Evolutionary conservation across 2,113 vertebrate genomes (phyloP), one percentile per base, ranked within the genome.

Genomic region (Colinus virginianus): DNA sequence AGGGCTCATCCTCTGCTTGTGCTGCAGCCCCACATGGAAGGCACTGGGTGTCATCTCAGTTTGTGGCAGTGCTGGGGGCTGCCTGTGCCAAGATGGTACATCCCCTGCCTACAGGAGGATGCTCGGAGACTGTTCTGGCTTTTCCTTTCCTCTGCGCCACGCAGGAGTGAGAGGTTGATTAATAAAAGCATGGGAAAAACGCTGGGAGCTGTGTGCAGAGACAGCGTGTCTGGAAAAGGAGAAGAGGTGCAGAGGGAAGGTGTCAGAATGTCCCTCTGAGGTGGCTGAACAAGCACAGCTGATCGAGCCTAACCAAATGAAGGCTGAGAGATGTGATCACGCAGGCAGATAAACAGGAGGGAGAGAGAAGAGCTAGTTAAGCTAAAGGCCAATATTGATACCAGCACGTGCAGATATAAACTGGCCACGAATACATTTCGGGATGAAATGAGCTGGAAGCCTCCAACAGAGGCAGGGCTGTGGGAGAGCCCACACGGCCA

Each of bases 341-440:
- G 23, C 64, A 40, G 69, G 72, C 72, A 78, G 83, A 91, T 78
- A 90, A 90, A 51, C 56, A 61, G 25, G 4, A 40, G 86, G 58
- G 69, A 78, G 43, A 53, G 53, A 84, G 66, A 58, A 26, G 48
- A 93, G 66, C 79, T 74, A 11, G 85, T 78, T 80, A 61, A 86
- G 64, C 69, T 88, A 28, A 90, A 90, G 77, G 83, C 93, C 90
- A 58, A 0, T 34, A 26, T 28, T 92, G 88, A 62, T 88, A 90
- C 48, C 69, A 64, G 74, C 84, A 84, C 74, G 62, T 53, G 69
- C 62, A 81, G 92, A 84, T 68, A 92, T 49, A 84, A 84, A 84
- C 79, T 48, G 86, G 66, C 71, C 30, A 84, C 85, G 79, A 94
- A 88, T 93, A 92, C 86, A 90, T 95, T 88, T 84, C 46, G 12